A percentile compares a stretch with the other conserved stretches of the same genome.
Evolutionary conservation across 2,888 invertebrate species (phyloP).

Genomic region (Cerceris rybyensis): DNA sequence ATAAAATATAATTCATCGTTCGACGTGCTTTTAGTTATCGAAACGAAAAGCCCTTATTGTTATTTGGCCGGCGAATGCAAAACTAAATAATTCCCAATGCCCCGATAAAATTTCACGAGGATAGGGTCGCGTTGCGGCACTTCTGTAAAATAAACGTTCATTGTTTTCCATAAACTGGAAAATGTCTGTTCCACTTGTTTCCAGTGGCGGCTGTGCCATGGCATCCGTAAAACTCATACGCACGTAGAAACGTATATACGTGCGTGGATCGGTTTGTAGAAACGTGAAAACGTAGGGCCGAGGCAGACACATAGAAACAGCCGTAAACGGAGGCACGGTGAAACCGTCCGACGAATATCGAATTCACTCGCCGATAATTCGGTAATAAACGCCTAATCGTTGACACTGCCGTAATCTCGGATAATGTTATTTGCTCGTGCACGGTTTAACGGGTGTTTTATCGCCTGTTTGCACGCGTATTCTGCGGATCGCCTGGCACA

Average conservation of each 20-base stretch:
- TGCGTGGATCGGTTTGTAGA: no score
- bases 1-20: not conserved
- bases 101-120: conserved; percentile 27
- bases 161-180: conserved; percentile 36
- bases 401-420: conserved; percentile 62
- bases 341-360: conserved; percentile 40
- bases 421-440: conserved; percentile 60
- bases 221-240: conserved; percentile 24
- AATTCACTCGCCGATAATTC: conserved; percentile 62
- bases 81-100: not conserved
- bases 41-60: not conserved
- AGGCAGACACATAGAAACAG: not conserved
- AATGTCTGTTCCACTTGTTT: conserved; percentile 37
- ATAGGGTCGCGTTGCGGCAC: conserved; percentile 4
- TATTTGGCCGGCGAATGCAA: not conserved
- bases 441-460: conserved; percentile 60
- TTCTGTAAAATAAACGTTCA: conserved; percentile 22
- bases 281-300: not conserved
- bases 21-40: not conserved
- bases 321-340: conserved; percentile 5
- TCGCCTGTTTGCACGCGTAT: conserved; percentile 62
- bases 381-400: conserved; percentile 66
- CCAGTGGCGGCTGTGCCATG: conserved; percentile 11
- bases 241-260: not conserved
- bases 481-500: conserved; percentile 48